Evolutionary conservation across 2,888 invertebrate species (phyloP), one percentile per base, ranked within the genome.

Genomic region (Cephonodes hylas): DNA sequence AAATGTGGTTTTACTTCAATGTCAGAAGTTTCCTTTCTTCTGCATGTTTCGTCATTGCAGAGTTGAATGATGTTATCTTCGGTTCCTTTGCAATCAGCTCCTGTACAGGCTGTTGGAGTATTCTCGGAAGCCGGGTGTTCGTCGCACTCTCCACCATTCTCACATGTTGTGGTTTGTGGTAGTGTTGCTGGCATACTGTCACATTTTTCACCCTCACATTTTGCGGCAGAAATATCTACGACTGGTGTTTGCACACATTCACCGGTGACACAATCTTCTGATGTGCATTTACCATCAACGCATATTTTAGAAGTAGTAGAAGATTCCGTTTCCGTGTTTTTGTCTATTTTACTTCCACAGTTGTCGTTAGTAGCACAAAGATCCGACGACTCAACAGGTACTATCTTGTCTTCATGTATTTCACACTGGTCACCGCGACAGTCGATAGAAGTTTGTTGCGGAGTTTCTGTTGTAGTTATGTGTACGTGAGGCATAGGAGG

Each of bases 401-500:
- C 67, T 70, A 80, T 73, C 46, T 79, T 75, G 59, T 81, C 76
- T 66, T 79, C 74, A 57, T 56, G 72, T 48, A 76, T 63, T 68
- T 77, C 71, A 70, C 90, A 91, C 69, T 87, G 79, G 57, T 84
- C 83, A 62, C 84, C 87, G 62, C 76, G 72, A 64, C 90, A 91
- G 66, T 84, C 81, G 62, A 75, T 69, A 20, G 75, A 72, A 27
- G 77, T 66, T 45, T 76, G 71, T 45, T 79, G 69, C n/a, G 91
- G 85, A 64, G 77, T 78, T 74, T 89, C 89, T 45, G 91, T 88
- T 63, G 84, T 90, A 57, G 91, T 84, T 86, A 91, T 87, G 74
- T 93, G 92, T 72, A 89, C 93, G 62, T 93, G 92, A 23, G 92
- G 84, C 79, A 93, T 85, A 63, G 91, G 92, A 64, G 93, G 88